These are phyloP conservation scores for Pristiophorus japonicus DNA, from an alignment of 2,113 vertebrate species.

Conservation along the genomic window DNA sequence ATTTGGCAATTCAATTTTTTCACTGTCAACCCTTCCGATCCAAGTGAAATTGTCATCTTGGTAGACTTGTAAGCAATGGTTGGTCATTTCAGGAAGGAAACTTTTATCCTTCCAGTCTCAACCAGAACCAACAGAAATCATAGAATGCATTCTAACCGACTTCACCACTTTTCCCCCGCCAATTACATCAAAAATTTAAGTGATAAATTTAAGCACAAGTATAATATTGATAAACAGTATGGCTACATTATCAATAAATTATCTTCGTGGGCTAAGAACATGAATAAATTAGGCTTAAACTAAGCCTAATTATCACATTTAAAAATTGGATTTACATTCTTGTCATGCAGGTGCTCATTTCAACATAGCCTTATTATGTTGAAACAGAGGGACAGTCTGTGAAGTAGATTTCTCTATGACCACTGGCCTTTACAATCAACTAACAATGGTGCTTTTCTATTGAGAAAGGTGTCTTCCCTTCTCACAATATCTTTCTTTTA, in stretches of 20 bases:
- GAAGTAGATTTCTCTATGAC: neutral
- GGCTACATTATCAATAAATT: neutral
- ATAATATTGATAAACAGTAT: no score
- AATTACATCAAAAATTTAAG: no score
- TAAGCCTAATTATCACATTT: neutral
- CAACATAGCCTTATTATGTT: neutral
- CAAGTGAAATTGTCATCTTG: no score
- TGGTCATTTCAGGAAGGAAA: no score
- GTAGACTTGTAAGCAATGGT: no score
- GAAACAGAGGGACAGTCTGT: neutral
- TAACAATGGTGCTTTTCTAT: neutral
- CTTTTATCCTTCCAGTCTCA: no score
- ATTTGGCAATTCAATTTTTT: neutral
- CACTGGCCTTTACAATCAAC: neutral
- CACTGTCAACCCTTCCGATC: neutral
- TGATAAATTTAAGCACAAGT: no score
- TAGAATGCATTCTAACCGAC: no score
- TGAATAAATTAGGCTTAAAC: no score
- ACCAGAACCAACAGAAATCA: no score
- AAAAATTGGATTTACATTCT: neutral
- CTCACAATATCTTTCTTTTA: neutral
- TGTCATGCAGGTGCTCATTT: neutral
- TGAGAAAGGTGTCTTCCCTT: neutral
- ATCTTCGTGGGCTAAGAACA: neutral
- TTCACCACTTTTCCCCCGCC: no score